Base-by-base conservation (phyloP, 2,797 vertebrate genomes). In the Schizopygopsis pylzovi region DNA sequence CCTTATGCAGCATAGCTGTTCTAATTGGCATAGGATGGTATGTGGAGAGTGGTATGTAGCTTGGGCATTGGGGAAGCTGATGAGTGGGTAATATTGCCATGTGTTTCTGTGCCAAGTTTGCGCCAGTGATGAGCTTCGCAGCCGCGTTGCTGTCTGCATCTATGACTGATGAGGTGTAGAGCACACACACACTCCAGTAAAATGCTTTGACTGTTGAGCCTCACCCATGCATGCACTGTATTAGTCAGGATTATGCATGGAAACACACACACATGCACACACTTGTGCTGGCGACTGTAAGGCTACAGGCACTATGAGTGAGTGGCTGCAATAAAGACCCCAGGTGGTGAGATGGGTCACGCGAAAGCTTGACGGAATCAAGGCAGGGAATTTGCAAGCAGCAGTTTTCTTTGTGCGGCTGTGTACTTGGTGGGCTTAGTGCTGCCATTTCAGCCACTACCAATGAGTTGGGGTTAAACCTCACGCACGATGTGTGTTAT, bases 361-460 rank as follows among this genome's bases (percentile, higher is more conserved):
- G n/a, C 91, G 81, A 91, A 92, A 94, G 93, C 93, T 94, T 94
- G 94, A 93, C 91, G 93, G 94, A 95, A 95, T 94, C 91, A 93
- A 91, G 92, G 91, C 93, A 47, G 92, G 91, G 94, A 81, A 86
- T 75, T 76, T 76, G 37, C 37, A 12, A 59, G 71, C 22, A 76
- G 47, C 25, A 65, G 39, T 41, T 82, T 39, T 86, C 37, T 47
- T 76, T 86, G 85, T 82, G 56, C 65, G 15, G 39, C 18, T 72
- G 65, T 83, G 59, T 78, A 77, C 41, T 63, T 87, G 82, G 65
- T 79, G 67, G 83, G 76, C 65, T 85, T 85, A 85, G 83, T 85
- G 41, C 39, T 71, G 67, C 83, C 76, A 79, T 85, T 85, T 79
- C 67, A 79, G 54, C 67, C 76, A 18, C 52, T 10, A 79, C 76